Base-by-base conservation (phyloP, 2,113 vertebrate species). In the Danionella cerebrum region DNA sequence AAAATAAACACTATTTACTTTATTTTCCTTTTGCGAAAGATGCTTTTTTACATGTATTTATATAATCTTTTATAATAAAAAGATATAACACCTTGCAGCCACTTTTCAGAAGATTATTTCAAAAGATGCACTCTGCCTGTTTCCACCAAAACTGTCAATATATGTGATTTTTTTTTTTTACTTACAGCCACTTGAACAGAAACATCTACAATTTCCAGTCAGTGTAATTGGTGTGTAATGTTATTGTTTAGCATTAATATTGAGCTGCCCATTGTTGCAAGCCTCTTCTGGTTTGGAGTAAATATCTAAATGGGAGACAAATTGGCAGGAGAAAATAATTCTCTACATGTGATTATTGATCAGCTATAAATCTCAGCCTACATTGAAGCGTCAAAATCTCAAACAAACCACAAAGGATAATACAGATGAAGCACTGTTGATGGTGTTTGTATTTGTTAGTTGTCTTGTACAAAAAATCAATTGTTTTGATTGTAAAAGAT, bases 271-370 rank as follows among this genome's bases (percentile, higher is more conserved):
- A 33, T 57, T 41, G 47, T 54, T 71, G 48, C 16, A 57, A 45
- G 31, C 54, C 22, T 31, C 25, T 16, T 8, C 21, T 22, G 35
- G 27, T 16, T 25, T 48, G 47, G 45, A 33, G 39, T 35, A 68
- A 65, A 55, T 63, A 66, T 71, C 24, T 62, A 39, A 65, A 25
- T 25, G 18, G 52, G 47, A 71, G 36, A 65, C 42, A 31, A 12
- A 36, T 76, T 69, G 65, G 58, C 73, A 65, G 19, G 10, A 38
- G 14, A 44, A 35, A 52, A 24, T 29, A 67, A 31, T 53, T 39
- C 50, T 74, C 52, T 77, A 72, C 71, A 72, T 72, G 60, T 72
- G 69, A 47, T 57, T 54, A 75, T 68, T 73, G 60, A 73, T 72
- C 36, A 45, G 31, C 24, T 10, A 27, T 66, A 60, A 74, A 74